Percentiles rank a stretch among this genome's conserved stretches.
phyloP scores from a whole-genome alignment of 2,888 invertebrate genomes.

The Gnatocerus cornutus region DNA sequence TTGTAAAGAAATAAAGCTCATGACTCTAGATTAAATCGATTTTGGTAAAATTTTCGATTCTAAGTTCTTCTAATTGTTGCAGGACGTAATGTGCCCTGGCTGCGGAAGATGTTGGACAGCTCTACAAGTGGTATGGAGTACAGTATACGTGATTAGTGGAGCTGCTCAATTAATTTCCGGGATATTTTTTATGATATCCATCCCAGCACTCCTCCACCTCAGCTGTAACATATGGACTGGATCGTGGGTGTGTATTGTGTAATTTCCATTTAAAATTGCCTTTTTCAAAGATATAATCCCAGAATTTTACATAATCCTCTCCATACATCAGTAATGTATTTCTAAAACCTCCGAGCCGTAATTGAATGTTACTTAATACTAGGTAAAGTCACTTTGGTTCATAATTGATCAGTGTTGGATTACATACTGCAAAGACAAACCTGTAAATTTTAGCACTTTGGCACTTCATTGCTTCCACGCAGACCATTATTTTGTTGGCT shows the following conservation, averaged over 20 bases:
- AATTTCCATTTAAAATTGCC: not conserved
- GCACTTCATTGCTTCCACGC: not conserved
- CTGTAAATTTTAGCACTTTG: not conserved
- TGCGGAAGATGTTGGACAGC: conserved; percentile 69
- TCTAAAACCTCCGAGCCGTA: conserved; percentile 9
- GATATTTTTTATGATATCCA: conserved; percentile 72
- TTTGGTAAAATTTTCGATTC: too few relatives aligned
- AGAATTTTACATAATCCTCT: not conserved
- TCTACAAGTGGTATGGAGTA: conserved; percentile 72
- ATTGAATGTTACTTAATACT: conserved; percentile 7
- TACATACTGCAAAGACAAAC: not conserved
- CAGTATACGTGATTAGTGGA: conserved; percentile 71
- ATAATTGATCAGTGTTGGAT: not conserved
- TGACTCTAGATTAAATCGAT: too few relatives aligned
- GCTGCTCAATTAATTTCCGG: conserved; percentile 73
- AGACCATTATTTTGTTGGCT: not conserved
- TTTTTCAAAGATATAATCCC: too few relatives aligned
- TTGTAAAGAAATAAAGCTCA: too few relatives aligned
- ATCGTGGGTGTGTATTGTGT: conserved; percentile 70
- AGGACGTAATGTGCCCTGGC: conserved; percentile 68
- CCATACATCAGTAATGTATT: not conserved
- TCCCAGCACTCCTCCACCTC: conserved; percentile 70
- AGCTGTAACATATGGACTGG: conserved; percentile 73
- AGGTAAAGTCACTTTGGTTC: not conserved
- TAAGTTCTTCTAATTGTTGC: conserved; percentile 51